phyloP scores from a whole-genome alignment of 2,113 vertebrate species.

The Antennarius striatus region DNA sequence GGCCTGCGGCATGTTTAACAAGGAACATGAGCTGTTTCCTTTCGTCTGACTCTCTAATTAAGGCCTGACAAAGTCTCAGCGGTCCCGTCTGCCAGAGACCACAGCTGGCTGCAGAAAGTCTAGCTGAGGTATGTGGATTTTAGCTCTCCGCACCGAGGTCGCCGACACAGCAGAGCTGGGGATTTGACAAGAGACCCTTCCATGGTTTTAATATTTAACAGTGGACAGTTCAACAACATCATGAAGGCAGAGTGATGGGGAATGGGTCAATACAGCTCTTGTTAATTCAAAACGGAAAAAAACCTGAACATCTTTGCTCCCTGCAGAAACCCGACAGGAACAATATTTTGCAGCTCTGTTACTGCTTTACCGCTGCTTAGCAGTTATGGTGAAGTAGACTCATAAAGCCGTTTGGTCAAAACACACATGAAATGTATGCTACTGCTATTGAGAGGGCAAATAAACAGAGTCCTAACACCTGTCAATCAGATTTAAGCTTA shows the following conservation, averaged over 20 bases:
- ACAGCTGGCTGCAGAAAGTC: conserved; percentile 36
- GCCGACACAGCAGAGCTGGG: neutral
- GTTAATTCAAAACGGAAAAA: conserved; percentile 25
- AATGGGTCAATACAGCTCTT: conserved; percentile 29
- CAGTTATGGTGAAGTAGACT: conserved; percentile 32
- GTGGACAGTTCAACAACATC: conserved; percentile 14
- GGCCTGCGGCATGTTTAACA: conserved; percentile 62
- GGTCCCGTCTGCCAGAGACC: conserved; percentile 14
- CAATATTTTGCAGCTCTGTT: conserved; percentile 38
- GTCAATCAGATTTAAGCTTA: conserved; percentile 41
- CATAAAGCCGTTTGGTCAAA: conserved; percentile 28
- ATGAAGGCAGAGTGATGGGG: conserved; percentile 3
- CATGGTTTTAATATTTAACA: conserved; percentile 19
- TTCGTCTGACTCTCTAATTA: conserved; percentile 59
- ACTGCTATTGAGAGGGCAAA: conserved; percentile 34
- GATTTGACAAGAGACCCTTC: conserved; percentile 23
- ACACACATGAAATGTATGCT: conserved; percentile 33
- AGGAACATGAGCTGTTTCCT: conserved; percentile 61
- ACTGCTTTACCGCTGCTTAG: conserved; percentile 38
- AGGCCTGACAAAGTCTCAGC: conserved; percentile 42
- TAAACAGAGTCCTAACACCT: conserved; percentile 23
- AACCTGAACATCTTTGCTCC: conserved; percentile 13
- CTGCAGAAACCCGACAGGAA: conserved; percentile 18
- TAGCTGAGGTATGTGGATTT: conserved; percentile 3
- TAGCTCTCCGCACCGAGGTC: conserved; percentile 1